These are phyloP conservation scores for Montifringilla adamsi DNA, from an alignment of 2,113 vertebrate species.

Conservation along the genomic window DNA sequence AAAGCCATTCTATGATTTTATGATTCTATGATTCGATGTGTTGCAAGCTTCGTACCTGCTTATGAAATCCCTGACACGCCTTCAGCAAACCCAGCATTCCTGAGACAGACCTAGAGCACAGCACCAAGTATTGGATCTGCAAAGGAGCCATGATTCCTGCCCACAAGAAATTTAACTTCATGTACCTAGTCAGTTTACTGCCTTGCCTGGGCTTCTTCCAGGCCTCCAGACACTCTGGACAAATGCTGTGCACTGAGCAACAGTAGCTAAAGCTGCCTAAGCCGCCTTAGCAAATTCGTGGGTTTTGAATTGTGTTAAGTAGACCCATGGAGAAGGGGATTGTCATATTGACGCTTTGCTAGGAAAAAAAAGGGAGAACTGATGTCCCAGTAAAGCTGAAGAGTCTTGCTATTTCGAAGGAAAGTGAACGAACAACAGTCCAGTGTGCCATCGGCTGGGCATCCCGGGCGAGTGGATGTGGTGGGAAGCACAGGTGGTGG, in stretches of 20 bases:
- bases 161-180: not conserved
- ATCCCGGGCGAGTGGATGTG: fast-evolving
- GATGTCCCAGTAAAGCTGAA: not conserved
- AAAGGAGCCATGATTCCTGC: not conserved
- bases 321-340: not conserved
- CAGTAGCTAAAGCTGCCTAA: not conserved
- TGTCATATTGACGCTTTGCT: not conserved
- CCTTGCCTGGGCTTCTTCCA: not conserved
- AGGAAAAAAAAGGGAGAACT: not conserved
- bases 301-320: not conserved
- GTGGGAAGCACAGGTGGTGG: not conserved
- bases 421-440: fast-evolving
- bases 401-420: not conserved
- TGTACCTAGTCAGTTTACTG: not conserved
- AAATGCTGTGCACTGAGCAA: not conserved
- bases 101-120: not conserved
- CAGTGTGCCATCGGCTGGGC: fast-evolving
- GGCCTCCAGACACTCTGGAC: not conserved
- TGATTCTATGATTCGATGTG: not conserved
- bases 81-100: not conserved
- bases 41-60: fast-evolving
- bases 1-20: not conserved
- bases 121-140: fast-evolving
- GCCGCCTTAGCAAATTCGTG: not conserved
- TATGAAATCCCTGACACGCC: not conserved